Base-by-base conservation (phyloP, 2,113 vertebrate species). In the Polypterus senegalus region DNA sequence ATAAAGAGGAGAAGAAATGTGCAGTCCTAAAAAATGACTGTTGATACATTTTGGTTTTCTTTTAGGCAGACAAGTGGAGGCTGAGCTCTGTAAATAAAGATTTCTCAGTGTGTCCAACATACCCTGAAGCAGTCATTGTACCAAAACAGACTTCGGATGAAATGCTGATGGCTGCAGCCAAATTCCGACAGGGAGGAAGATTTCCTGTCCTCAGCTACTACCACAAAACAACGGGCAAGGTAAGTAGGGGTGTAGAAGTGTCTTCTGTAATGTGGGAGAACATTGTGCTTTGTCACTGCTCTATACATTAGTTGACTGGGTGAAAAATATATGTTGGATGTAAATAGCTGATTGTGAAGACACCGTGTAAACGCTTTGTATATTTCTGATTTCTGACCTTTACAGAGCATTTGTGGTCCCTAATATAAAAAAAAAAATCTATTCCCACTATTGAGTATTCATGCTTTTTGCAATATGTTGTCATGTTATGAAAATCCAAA, bases 171-270 rank as follows among this genome's bases (percentile, higher is more conserved):
- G 83, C 70, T 7, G 76, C 76, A 0, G 87, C 91, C n/a, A 73
- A 73, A 9, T 92, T 93, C 76, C 83, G 85, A 6, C 91, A 88
- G 45, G 86, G 87, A 0, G 86, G 89, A 2, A 74, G 88, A 43
- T 92, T 92, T 65, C 90, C 89, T 0, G 77, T 86, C 4, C 81
- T 92, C 69, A 86, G 86, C 75, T 90, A 88, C 69, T 84, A 83
- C 71, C 90, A 89, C 70, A 59, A 64, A 11, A 81, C 64, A 46
- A 89, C 82, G 0, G 70, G 88, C 64, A 87, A 74, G 47, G 89
- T 92, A 77, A 82, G 86, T 27, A 27, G 2, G 27, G 27, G 27
- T 27, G 27, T 27, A 27, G 27, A 27, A 27, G 27, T 27, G 27
- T 27, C 27, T 27, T 27, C 27, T 27, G 27, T 27, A 27, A 27